A percentile compares a stretch with the other conserved stretches of the same genome.
These are phyloP conservation scores for Cheirogaleus medius DNA, from an alignment of 2,113 vertebrate genomes.

Conservation along the genomic window DNA sequence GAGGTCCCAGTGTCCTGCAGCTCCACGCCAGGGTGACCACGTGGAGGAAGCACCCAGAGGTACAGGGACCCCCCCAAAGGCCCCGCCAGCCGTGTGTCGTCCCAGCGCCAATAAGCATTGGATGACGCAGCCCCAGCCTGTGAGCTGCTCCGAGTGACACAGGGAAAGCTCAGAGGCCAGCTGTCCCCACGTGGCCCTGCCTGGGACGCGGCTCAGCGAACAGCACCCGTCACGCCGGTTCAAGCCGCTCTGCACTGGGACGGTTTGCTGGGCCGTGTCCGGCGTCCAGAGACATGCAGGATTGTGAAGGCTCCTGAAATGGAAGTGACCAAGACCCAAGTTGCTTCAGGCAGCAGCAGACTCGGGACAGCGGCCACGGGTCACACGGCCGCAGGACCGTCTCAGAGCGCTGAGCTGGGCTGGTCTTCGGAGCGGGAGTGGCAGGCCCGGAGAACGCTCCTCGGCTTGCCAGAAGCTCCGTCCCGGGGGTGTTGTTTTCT, in stretches of 20 bases:
- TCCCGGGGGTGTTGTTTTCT: neutral
- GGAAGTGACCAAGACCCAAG: neutral
- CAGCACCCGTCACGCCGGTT: neutral
- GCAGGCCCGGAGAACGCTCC: neutral
- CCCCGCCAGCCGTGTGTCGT: neutral
- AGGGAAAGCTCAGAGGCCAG: neutral
- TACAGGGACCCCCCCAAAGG: too few relatives aligned
- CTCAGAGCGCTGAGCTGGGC: neutral
- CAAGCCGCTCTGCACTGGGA: neutral
- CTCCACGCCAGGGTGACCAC: fast-evolving
- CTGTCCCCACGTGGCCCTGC: too few relatives aligned
- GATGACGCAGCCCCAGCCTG: too few relatives aligned
- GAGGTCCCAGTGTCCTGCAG: neutral
- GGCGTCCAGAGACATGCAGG: neutral
- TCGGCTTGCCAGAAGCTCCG: neutral
- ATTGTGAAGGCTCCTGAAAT: neutral
- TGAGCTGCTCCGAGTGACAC: neutral
- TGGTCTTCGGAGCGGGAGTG: neutral
- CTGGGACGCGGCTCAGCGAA: neutral
- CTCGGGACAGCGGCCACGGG: neutral
- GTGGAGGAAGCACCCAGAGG: neutral
- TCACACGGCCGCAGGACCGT: neutral
- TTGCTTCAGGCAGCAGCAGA: neutral
- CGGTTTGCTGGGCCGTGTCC: neutral
- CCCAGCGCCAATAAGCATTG: neutral